Conservation (phyloP, 2,797 vertebrate species). For the Neosilurus mollespiculum region DNA sequence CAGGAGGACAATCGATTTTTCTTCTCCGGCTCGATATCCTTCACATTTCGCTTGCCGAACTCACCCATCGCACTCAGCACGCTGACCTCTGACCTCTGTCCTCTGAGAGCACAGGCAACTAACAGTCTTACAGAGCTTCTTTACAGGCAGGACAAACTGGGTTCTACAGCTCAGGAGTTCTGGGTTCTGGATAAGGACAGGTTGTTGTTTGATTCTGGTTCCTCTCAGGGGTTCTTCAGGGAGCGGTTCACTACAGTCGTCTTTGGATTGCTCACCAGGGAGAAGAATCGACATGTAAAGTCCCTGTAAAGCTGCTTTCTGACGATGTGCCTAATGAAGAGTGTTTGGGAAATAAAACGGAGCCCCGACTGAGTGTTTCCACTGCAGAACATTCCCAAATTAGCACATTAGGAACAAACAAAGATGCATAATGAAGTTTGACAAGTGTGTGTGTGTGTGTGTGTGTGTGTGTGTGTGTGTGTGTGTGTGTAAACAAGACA, state of each 20-base stretch:
- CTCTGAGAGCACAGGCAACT: background rate
- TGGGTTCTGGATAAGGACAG: background rate
- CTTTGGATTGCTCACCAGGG: background rate
- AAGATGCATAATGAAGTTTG: background rate
- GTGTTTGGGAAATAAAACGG: background rate
- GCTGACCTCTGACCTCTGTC: background rate
- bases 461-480: background rate
- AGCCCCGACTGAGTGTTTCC: background rate
- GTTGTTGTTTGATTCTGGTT: background rate
- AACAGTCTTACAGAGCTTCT: background rate
- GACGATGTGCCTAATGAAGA: background rate
- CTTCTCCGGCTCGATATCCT: conserved; percentile 20
- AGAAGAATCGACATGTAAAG: background rate
- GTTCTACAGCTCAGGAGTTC: background rate
- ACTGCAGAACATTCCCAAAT: background rate
- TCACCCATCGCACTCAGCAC: background rate
- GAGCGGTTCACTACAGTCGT: background rate
- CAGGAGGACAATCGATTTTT: conserved; percentile 45
- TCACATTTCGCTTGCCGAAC: background rate
- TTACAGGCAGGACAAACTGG: background rate
- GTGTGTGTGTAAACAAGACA: background rate
- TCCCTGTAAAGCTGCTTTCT: background rate
- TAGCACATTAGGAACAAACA: background rate
- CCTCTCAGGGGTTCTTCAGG: background rate
- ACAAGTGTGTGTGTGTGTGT: background rate